phyloP scores from a whole-genome alignment of 2,113 vertebrate genomes.

The Alexandromys fortis region DNA sequence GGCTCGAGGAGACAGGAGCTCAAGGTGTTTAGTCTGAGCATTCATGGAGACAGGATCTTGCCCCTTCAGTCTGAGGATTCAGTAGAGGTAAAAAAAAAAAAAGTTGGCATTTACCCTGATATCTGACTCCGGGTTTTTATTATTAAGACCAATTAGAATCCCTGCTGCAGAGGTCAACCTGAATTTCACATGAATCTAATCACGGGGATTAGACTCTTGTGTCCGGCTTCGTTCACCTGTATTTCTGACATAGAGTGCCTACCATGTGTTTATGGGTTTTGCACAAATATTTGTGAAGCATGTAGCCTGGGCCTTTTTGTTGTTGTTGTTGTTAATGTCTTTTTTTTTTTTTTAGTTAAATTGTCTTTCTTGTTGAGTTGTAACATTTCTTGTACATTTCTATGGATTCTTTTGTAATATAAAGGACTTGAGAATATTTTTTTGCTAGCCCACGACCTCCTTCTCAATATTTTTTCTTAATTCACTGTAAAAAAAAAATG shows the following conservation, averaged over 20 bases:
- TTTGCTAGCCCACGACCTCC: background rate
- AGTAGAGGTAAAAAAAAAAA: too few species aligned
- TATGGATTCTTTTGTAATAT: background rate
- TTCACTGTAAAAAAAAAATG: background rate
- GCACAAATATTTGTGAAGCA: background rate
- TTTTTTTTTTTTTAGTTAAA: background rate
- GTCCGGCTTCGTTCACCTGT: background rate
- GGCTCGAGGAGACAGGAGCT: too few species aligned
- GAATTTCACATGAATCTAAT: background rate
- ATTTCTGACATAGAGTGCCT: background rate
- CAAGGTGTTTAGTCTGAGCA: too few species aligned
- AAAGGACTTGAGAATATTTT: background rate
- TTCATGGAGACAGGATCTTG: too few species aligned
- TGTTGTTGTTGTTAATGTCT: background rate
- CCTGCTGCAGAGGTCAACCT: too few species aligned
- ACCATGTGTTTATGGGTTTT: background rate
- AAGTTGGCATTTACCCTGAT: too few species aligned
- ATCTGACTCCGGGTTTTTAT: too few species aligned
- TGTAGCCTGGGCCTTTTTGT: background rate
- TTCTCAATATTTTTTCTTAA: background rate
- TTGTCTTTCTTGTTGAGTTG: background rate
- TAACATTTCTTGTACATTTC: background rate
- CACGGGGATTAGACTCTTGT: background rate
- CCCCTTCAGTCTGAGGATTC: too few species aligned
- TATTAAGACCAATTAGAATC: too few species aligned